A percentile compares a stretch with the other conserved stretches of the same genome.
Conservation (phyloP, 2,113 vertebrate species). For the Elgaria multicarinata region DNA sequence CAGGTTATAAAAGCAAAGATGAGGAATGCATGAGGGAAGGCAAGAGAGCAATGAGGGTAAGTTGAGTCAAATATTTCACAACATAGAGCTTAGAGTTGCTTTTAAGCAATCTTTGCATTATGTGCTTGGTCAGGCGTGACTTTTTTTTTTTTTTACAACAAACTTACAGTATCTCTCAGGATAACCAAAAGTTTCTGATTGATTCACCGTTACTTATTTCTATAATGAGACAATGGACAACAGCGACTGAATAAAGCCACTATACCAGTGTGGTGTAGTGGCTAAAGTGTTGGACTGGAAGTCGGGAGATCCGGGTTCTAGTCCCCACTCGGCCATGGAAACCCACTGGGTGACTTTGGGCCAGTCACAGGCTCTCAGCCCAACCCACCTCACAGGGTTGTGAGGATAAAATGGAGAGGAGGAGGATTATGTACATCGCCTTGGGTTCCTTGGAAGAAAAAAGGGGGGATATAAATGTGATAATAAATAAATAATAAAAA, state of each 20-base stretch:
- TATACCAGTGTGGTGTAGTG: too few species aligned
- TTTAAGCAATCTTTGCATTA: constrained; percentile 40
- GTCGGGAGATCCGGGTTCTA: too few species aligned
- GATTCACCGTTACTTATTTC: constrained; percentile 28
- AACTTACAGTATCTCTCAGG: constrained; percentile 53
- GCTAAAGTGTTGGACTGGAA: too few species aligned
- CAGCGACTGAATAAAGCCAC: not conserved
- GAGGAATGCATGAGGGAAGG: not conserved
- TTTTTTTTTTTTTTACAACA: constrained; percentile 14
- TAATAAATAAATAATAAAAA: too few species aligned
- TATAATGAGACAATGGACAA: not conserved
- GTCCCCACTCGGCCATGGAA: too few species aligned
- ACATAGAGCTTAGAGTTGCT: constrained; percentile 59
- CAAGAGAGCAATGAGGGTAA: not conserved
- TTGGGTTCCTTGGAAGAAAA: too few species aligned
- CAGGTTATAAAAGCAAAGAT: not conserved
- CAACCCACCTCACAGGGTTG: too few species aligned
- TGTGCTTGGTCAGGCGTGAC: constrained; percentile 10
- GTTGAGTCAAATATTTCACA: constrained; percentile 48
- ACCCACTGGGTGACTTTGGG: too few species aligned
- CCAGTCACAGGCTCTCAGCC: too few species aligned
- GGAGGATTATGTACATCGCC: too few species aligned
- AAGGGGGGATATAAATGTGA: too few species aligned
- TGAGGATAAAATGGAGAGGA: too few species aligned
- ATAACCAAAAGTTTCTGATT: constrained; percentile 56